Percentiles rank a stretch among this genome's conserved stretches.
These are phyloP conservation scores for Aspidoscelis tigris DNA, from an alignment of 2,113 vertebrate genomes.

Conservation along the genomic window DNA sequence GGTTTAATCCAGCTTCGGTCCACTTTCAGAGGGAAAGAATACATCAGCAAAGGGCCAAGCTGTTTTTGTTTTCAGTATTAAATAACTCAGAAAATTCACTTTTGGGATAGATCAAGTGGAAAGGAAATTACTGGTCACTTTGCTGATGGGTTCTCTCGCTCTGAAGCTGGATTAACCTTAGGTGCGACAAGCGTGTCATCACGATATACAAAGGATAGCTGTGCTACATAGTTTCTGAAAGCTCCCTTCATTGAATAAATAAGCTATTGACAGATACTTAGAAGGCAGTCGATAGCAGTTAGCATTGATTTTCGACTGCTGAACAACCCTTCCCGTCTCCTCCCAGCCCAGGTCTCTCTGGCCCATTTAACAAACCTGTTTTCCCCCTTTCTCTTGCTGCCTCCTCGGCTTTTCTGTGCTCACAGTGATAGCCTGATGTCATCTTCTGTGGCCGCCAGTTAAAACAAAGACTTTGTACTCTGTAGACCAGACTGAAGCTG, in stretches of 20 bases:
- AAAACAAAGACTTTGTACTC: conserved; percentile 66
- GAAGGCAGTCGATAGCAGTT: conserved; percentile 9
- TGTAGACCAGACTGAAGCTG: conserved; percentile 54
- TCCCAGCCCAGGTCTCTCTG: background rate
- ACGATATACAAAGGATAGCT: too few relatives aligned
- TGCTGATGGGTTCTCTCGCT: too few relatives aligned
- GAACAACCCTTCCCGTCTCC: background rate
- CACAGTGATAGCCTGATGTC: conserved; percentile 62
- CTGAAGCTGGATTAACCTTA: too few relatives aligned
- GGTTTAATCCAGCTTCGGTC: too few relatives aligned
- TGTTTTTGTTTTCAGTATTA: too few relatives aligned
- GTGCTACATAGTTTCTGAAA: background rate
- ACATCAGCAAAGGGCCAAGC: too few relatives aligned
- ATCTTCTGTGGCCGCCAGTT: conserved; percentile 54
- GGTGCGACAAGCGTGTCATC: too few relatives aligned
- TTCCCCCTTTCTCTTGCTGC: too few relatives aligned
- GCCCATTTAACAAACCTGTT: conserved; percentile 19
- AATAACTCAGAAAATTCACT: too few relatives aligned
- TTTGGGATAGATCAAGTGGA: too few relatives aligned
- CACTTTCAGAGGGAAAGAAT: too few relatives aligned
- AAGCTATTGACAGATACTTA: conserved; percentile 21
- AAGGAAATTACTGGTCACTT: too few relatives aligned
- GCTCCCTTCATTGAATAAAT: conserved; percentile 4
- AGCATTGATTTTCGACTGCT: conserved; percentile 15
- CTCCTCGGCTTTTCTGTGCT: background rate